phyloP scores from a whole-genome alignment of 2,797 vertebrate species.

The Gastrophryne carolinensis region DNA sequence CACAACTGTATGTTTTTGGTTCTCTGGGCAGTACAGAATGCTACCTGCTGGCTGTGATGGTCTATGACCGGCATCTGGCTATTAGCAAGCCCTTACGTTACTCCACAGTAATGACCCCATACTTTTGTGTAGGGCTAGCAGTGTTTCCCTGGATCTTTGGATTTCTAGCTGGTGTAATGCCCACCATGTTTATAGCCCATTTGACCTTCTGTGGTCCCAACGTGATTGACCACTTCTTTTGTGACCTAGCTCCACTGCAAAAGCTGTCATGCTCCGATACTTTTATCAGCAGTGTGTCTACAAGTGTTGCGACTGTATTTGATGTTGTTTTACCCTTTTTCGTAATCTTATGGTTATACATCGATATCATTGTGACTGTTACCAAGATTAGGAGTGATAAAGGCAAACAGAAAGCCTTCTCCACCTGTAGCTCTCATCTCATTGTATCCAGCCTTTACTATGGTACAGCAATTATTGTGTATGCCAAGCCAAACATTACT shows the following conservation, averaged over 20 bases:
- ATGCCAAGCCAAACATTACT: background rate
- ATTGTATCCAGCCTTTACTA: background rate
- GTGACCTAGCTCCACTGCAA: slow-evolving; percentile 53
- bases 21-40: slow-evolving; percentile 21
- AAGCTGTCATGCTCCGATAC: slow-evolving; percentile 57
- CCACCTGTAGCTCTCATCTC: slow-evolving; percentile 10
- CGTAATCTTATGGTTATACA: slow-evolving; percentile 3
- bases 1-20: slow-evolving; percentile 5
- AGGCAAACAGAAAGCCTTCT: background rate
- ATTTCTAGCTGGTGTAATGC: background rate
- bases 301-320: background rate
- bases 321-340: slow-evolving; percentile 19
- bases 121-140: background rate
- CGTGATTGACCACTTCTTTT: slow-evolving; percentile 56
- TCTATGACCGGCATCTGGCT: slow-evolving; percentile 26
- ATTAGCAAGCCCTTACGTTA: slow-evolving; percentile 32
- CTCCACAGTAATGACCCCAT: background rate
- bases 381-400: background rate
- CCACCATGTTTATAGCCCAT: slow-evolving; percentile 5
- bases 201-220: slow-evolving; percentile 55
- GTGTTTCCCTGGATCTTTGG: background rate
- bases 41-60: slow-evolving; percentile 15
- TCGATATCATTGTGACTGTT: slow-evolving; percentile 13
- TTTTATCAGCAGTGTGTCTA: slow-evolving; percentile 41
- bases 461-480: slow-evolving; percentile 25